Conservation (phyloP, 2,113 vertebrate genomes). For the Hippopotamus amphibius region DNA sequence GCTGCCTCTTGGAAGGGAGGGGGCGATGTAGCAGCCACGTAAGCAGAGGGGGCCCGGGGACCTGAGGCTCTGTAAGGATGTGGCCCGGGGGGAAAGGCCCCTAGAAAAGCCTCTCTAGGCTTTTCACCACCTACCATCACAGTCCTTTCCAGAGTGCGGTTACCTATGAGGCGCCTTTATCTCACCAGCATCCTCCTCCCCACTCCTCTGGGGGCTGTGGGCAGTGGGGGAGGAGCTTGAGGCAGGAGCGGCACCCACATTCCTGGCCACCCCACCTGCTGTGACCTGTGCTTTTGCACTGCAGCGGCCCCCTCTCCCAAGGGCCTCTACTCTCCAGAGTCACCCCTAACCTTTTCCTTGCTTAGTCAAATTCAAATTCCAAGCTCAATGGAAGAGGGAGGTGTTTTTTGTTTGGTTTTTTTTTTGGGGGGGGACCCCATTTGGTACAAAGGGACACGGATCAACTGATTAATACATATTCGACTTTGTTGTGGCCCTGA, state of each 20-base stretch:
- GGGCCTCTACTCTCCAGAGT: not conserved
- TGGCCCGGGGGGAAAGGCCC: too few relatives aligned
- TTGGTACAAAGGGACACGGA: not conserved
- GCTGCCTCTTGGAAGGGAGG: not conserved
- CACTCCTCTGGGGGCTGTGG: too few relatives aligned
- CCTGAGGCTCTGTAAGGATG: not conserved
- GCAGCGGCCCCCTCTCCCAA: not conserved
- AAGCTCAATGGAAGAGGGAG: not conserved
- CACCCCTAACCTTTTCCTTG: not conserved
- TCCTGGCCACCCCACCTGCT: not conserved
- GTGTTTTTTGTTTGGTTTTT: not conserved
- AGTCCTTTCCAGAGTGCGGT: too few relatives aligned
- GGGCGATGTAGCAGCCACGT: too few relatives aligned
- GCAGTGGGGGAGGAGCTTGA: not conserved
- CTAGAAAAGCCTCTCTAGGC: not conserved
- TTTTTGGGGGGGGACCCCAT: not conserved
- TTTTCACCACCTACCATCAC: not conserved
- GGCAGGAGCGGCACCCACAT: too few relatives aligned
- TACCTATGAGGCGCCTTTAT: not conserved
- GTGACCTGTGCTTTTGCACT: not conserved
- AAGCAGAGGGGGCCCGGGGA: not conserved
- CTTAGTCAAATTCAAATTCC: not conserved
- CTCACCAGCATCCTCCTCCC: fast-evolving
- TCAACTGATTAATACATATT: not conserved
- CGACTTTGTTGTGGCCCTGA: too few relatives aligned